Base-by-base conservation (phyloP, 2,113 vertebrate species). In the Muntiacus muntjak region DNA sequence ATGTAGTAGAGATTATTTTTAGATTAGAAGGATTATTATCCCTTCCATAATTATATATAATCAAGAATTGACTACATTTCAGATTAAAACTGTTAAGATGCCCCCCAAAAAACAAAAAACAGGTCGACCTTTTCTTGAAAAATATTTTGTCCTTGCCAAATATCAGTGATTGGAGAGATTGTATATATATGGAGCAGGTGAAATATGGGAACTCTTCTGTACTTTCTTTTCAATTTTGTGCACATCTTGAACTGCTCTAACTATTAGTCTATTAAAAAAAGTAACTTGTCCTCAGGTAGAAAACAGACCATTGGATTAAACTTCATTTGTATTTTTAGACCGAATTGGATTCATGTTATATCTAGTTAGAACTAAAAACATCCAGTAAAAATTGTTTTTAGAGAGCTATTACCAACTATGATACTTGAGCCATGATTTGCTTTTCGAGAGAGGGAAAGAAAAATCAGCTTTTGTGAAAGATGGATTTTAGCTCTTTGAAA, bases 21-120 rank as follows among this genome's bases (percentile, higher is more conserved):
- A 94, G 97, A 82, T 94, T 95, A 87, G 28, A 97, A 97, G 82
- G 85, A 86, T 91, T 91, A 52, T 95, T 96, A 94, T 96, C 95
- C 30, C 33, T 91, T 93, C 78, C 50, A 81, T 93, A 83, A 97
- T 97, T 98, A 97, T 58, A 93, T 98, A 25, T 95, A 97, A 98
- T 98, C 88, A 96, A 95, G 89, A 57, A 76, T 21, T 94, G 71
- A 89, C 89, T 94, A 45, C 28, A 87, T 89, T 91, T 97, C 78
- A 94, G 52, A 89, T 87, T 45, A 97, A 92, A 96, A 82, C 6
- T 19, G 5, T 74, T 52, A 55, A 28, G 10, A 81, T 90, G 62
- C 33, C 23, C 21, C 21, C 10, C 1, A 13, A 55, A 55, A 55
- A n/a, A 16, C 47, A 81, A 40, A 55, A 82, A 36, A 7, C 11